Evolutionary conservation across 2,113 vertebrate genomes (phyloP).

Genomic region (Stomatorhinus ivindoensis): DNA sequence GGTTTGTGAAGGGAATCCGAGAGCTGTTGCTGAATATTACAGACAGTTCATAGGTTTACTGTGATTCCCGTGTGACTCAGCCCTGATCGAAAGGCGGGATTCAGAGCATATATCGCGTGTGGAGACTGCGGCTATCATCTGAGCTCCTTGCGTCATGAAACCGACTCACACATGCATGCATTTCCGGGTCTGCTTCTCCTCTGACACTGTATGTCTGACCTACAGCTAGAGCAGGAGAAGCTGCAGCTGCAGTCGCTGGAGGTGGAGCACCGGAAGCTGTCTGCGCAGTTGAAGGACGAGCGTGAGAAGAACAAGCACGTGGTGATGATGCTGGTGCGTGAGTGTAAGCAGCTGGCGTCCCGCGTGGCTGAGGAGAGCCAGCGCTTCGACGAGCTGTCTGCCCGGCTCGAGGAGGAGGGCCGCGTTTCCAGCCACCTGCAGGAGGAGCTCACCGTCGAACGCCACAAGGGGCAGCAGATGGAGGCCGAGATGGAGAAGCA

Average conservation of each 20-base stretch:
- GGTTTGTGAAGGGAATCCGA: neutral
- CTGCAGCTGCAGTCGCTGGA: slow-evolving; percentile 83
- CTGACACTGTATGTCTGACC: slow-evolving; percentile 28
- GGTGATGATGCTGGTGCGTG: slow-evolving; percentile 88
- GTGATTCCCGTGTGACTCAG: neutral
- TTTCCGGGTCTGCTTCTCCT: neutral
- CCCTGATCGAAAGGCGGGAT: neutral
- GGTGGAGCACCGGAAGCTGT: slow-evolving; percentile 84
- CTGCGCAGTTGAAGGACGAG: slow-evolving; percentile 83
- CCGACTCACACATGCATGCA: neutral
- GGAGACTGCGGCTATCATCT: neutral
- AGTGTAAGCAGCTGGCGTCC: slow-evolving; percentile 88
- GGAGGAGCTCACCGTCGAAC: slow-evolving; percentile 74
- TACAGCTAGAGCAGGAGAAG: slow-evolving; percentile 91
- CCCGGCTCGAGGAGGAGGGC: slow-evolving; percentile 77
- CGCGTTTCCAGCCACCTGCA: slow-evolving; percentile 66
- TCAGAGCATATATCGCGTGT: neutral
- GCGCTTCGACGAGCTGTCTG: slow-evolving; percentile 77
- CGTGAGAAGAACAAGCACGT: slow-evolving; percentile 92
- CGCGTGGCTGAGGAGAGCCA: slow-evolving; percentile 84
- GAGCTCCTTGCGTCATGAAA: neutral
- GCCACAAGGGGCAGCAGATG: slow-evolving; percentile 72
- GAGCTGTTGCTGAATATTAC: neutral
- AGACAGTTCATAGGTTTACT: neutral
- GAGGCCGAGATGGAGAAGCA: slow-evolving; percentile 92